Conservation (phyloP, 2,888 invertebrate species). For the Erannis defoliaria region DNA sequence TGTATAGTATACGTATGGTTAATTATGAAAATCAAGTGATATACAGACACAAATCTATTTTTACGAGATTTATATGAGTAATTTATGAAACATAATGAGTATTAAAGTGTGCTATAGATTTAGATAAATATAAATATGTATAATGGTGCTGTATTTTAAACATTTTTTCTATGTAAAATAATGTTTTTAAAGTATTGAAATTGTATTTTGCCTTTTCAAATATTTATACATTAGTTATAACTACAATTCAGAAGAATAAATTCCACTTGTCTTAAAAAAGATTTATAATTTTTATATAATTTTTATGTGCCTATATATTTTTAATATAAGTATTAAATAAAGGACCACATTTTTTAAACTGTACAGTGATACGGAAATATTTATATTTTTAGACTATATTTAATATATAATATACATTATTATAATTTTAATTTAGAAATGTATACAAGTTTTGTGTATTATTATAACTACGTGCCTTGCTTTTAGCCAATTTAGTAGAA, state of each 20-base stretch:
- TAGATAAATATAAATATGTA: slow-evolving; percentile 28
- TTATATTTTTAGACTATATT: slow-evolving; percentile 73
- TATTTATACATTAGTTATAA: slow-evolving; percentile 30
- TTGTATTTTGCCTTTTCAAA: slow-evolving; percentile 22
- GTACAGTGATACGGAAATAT: slow-evolving; percentile 64
- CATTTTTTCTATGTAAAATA: slow-evolving; percentile 42
- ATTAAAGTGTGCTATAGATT: slow-evolving; percentile 50
- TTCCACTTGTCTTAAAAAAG: slow-evolving; percentile 21
- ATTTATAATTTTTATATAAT: slow-evolving; percentile 15
- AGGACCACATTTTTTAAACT: slow-evolving; percentile 67
- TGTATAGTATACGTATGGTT: slow-evolving; percentile 15
- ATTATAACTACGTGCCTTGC: slow-evolving; percentile 66
- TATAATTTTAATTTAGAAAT: too few species aligned
- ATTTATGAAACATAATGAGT: slow-evolving; percentile 45
- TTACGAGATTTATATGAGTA: slow-evolving; percentile 29
- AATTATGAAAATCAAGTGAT: slow-evolving; percentile 30
- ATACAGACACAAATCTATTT: slow-evolving; percentile 34
- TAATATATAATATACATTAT: too few species aligned
- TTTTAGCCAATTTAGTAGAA: slow-evolving; percentile 54
- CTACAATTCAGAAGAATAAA: slow-evolving; percentile 10
- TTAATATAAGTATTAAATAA: slow-evolving; percentile 38
- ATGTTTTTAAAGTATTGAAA: slow-evolving; percentile 21
- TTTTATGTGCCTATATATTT: slow-evolving; percentile 40
- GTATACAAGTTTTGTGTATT: slow-evolving; percentile 55
- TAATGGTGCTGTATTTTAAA: slow-evolving; percentile 62